Evolutionary conservation across 2,888 invertebrate genomes (phyloP), one percentile per base, ranked within the genome.

Genomic region (Atrina japonica): DNA sequence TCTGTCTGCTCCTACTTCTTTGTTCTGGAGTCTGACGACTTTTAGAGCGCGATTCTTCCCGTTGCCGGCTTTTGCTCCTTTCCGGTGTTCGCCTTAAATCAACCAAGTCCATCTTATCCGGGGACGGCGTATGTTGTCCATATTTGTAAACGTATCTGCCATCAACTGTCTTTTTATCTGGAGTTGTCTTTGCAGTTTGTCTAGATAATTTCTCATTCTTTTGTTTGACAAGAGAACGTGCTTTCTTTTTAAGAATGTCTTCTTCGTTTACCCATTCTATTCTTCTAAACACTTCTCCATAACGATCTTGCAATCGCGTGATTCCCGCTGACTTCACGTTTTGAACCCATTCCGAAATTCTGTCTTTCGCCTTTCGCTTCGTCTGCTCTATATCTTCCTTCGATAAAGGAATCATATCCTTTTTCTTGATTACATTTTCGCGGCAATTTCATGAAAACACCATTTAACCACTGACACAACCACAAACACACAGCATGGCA

Each of bases 251-350:
- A 9, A 25, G 16, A 6, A 21, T 55, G 18, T 49, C 18, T 14
- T 58, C 50, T 41, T 64, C 70, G n/a, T 67, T 68, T 11, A 71
- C 73, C 70, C 70, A 74, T 65, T 74, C 71, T 14, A 77, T 74
- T 64, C 75, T 72, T 69, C 78, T 76, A 45, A 80, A 81, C 27
- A 63, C 55, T 47, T 71, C 30, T 61, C 65, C 74, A 56, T 75
- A 77, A 14, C 73, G 67, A 50, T 74, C 73, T 29, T 73, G 73
- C 14, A 81, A 67, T 1, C 79, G 75, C n/a, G 70, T 50, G 27
- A 79, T 78, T 23, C 81, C 81, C 11, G 61, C 65, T 14, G 29
- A 41, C 27, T 73, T 68, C 7, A 53, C 56, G 21, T 58, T 60
- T n/a, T 47, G 53, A 11, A 66, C 56, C 75, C 75, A 75, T 29